Percentiles rank a stretch among this genome's conserved stretches.
These are phyloP conservation scores for Chelonia mydas DNA, from an alignment of 2,797 vertebrate species.

Conservation along the genomic window DNA sequence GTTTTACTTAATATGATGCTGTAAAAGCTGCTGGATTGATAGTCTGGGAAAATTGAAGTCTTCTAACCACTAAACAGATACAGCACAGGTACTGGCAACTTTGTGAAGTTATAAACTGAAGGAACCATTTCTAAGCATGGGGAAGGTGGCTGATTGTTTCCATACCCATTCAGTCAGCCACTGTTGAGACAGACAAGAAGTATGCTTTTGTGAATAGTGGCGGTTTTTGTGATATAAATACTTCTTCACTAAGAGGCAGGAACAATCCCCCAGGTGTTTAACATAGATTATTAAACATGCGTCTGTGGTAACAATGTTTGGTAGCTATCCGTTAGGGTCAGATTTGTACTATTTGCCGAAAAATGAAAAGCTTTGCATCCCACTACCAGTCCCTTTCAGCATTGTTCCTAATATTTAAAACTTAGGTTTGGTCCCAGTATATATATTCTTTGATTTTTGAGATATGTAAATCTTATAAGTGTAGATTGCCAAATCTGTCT, in stretches of 20 bases:
- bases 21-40: neutral
- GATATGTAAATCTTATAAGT: neutral
- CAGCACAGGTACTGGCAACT: neutral
- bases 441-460: neutral
- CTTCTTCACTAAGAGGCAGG: neutral
- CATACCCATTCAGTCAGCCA: neutral
- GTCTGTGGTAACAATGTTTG: neutral
- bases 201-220: neutral
- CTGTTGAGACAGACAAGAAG: neutral
- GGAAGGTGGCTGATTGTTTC: neutral
- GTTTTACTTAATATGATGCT: too few relatives aligned
- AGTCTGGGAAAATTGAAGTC: conserved; percentile 25
- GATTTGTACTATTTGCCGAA: neutral
- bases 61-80: neutral
- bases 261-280: neutral
- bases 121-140: neutral
- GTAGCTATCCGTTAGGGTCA: neutral
- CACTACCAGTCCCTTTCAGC: neutral
- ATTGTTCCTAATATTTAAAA: neutral
- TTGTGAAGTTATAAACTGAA: neutral
- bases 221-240: neutral
- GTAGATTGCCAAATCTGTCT: neutral
- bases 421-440: neutral
- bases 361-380: neutral
- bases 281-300: neutral